phyloP scores from a whole-genome alignment of 2,797 vertebrate species.

The Gymnothorax javanicus region DNA sequence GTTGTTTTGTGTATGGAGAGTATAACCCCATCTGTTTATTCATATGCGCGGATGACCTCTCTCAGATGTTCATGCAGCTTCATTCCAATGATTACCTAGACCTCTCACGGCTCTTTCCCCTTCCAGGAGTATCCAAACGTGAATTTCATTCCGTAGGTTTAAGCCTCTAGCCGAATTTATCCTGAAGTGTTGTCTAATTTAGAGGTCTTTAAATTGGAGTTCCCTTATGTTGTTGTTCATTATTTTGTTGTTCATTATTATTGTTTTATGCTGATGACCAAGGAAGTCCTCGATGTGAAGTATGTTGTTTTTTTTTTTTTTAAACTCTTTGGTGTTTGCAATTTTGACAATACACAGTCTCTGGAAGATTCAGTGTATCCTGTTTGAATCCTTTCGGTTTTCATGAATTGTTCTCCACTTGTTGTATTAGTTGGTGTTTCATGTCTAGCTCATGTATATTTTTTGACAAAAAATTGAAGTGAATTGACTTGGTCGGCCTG shows the following conservation, averaged over 20 bases:
- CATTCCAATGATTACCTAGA: neutral
- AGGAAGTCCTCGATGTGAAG: neutral
- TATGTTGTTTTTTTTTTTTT: neutral
- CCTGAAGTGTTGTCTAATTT: neutral
- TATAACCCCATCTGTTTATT: neutral
- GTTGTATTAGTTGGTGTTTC: neutral
- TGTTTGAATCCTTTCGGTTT: neutral
- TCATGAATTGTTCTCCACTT: neutral
- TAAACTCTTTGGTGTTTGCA: neutral
- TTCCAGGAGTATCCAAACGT: neutral
- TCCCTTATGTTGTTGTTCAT: neutral
- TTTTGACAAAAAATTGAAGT: constrained; percentile 11
- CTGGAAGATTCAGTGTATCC: constrained; percentile 13
- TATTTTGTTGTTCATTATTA: neutral
- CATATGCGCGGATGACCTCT: neutral
- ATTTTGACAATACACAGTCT: neutral
- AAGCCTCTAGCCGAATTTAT: neutral
- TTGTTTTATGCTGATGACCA: neutral
- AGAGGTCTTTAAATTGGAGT: neutral
- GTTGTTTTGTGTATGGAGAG: neutral
- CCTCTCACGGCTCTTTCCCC: neutral
- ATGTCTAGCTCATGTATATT: neutral
- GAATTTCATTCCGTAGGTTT: neutral
- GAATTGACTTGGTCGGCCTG: neutral
- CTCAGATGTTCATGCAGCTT: neutral